phyloP scores from a whole-genome alignment of 2,113 vertebrate genomes.

The Oenanthe melanoleuca region DNA sequence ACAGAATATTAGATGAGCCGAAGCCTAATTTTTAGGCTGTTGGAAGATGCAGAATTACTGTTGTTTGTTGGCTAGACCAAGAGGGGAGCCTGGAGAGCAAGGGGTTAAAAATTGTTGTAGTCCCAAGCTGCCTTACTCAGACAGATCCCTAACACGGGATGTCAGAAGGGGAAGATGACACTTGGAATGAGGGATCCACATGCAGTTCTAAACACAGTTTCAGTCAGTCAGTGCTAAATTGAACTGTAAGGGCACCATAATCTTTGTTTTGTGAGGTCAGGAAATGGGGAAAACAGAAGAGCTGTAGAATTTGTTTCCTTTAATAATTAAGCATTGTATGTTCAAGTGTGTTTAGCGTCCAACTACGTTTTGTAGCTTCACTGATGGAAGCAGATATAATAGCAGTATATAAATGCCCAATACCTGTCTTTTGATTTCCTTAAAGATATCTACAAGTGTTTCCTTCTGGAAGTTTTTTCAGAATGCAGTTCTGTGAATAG shows the following conservation, averaged over 20 bases:
- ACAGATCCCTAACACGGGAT: rapidly evolving
- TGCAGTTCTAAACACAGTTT: background rate
- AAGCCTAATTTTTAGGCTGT: background rate
- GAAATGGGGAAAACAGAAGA: background rate
- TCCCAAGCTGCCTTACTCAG: background rate
- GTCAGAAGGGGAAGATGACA: background rate
- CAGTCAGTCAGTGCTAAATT: background rate
- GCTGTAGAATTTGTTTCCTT: background rate
- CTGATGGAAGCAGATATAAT: background rate
- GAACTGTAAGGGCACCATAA: background rate
- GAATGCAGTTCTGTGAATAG: background rate
- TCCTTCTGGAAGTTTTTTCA: background rate
- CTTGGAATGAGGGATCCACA: rapidly evolving
- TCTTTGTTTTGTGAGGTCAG: background rate
- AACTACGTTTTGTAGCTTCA: background rate
- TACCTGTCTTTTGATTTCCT: background rate
- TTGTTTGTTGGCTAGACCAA: background rate
- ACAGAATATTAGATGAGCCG: background rate
- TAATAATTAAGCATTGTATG: background rate
- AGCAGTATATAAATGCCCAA: background rate
- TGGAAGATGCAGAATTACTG: background rate
- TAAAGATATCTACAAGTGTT: background rate
- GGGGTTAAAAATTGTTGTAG: background rate
- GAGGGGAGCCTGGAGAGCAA: background rate
- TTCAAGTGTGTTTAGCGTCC: background rate